Percentiles rank a stretch among this genome's conserved stretches.
Evolutionary conservation across 2,113 vertebrate species (phyloP).

Genomic region (Chaetorhynchus papuensis): DNA sequence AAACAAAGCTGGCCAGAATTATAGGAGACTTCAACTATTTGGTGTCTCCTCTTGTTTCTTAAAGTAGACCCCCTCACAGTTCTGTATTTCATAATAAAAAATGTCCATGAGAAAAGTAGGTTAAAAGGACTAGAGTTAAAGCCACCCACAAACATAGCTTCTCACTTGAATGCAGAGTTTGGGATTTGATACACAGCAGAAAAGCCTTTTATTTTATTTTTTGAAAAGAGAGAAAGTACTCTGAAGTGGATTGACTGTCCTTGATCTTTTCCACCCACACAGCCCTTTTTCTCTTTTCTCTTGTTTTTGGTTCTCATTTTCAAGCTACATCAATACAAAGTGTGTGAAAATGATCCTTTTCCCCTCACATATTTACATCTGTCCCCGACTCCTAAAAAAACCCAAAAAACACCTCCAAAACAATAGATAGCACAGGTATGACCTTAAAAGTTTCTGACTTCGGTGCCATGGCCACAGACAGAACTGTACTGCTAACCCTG

Average conservation of each 20-base stretch:
- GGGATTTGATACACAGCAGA: background rate
- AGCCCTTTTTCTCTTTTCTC: background rate
- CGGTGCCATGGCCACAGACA: background rate
- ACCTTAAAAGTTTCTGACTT: background rate
- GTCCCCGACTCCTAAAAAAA: too few species aligned
- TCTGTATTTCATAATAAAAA: background rate
- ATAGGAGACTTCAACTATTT: background rate
- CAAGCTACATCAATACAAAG: background rate
- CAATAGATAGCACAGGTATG: background rate
- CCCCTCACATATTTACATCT: background rate
- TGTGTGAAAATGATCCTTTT: background rate
- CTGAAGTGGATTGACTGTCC: background rate
- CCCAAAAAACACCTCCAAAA: background rate
- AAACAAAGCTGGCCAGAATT: background rate
- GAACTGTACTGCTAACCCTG: rapidly evolving
- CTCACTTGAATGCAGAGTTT: background rate
- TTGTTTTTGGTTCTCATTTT: background rate
- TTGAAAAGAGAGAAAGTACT: background rate
- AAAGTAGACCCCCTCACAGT: background rate
- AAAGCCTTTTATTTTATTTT: background rate
- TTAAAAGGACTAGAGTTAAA: background rate
- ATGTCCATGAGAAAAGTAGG: background rate
- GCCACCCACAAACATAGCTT: background rate
- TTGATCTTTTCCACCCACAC: background rate
- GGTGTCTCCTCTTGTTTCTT: background rate